Evolutionary conservation across 2,797 vertebrate species (phyloP).

Genomic region (Tolypeutes matacus): DNA sequence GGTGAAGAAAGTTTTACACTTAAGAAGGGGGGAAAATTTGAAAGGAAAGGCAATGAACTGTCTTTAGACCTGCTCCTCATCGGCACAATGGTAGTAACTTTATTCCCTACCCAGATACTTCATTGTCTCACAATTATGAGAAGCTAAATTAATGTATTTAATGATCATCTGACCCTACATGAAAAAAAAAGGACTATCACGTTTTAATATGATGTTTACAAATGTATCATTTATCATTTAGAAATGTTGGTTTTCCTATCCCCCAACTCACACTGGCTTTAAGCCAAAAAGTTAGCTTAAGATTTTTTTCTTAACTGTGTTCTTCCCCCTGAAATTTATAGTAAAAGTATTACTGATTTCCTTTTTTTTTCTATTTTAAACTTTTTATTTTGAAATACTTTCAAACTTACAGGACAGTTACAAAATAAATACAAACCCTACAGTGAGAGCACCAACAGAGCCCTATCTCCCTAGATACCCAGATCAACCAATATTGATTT

Average conservation of each 20-base stretch:
- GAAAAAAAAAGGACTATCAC: conserved; percentile 13
- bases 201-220: conserved; percentile 54
- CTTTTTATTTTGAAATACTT: too few relatives aligned
- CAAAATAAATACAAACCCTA: too few relatives aligned
- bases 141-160: conserved; percentile 23
- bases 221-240: not conserved
- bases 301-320: conserved; percentile 35
- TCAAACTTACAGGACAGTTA: too few relatives aligned
- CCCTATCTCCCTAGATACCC: too few relatives aligned
- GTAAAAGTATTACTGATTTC: conserved; percentile 50
- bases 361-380: not conserved
- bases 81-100: not conserved
- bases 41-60: conserved; percentile 1
- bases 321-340: not conserved
- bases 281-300: conserved; percentile 3
- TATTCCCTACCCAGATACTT: not conserved
- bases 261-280: not conserved
- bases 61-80: not conserved
- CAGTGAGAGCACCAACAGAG: too few relatives aligned
- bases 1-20: conserved; percentile 29
- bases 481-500: conserved; percentile 10
- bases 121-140: not conserved
- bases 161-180: not conserved
- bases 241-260: conserved; percentile 67
- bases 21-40: not conserved